Evolutionary conservation across 1,140 invertebrate genomes (phyloP), one percentile per base, ranked within the genome.

Genomic region (Diuraphis noxia): DNA sequence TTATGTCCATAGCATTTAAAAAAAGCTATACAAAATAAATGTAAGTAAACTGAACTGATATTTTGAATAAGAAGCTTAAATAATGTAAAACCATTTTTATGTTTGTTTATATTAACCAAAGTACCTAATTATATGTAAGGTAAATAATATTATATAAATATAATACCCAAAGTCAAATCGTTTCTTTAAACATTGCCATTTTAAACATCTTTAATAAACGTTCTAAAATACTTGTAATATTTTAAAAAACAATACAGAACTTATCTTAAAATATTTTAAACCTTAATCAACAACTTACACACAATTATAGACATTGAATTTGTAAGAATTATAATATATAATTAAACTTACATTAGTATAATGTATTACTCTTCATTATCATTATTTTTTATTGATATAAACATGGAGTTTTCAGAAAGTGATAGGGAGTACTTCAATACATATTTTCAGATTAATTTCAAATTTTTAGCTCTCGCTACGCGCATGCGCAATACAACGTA

Each of bases 41-140:
- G 21, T 36, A 52, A 52, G 30, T 34, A 52, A 52, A 38, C 36
- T 38, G 34, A 52, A 38, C 36, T 38, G 34, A 36, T 13, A 36
- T 52, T 87, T 87, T 40, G 46, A 46, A 6, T 52, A 87, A 87
- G 46, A 52, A 87, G 46, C 85, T 87, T 52, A 87, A 49, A 25
- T 43, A 43, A 43, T 84, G n/a, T 19, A 7, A 43, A n/a, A 84
- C 13, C 21, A 84, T 46, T 17, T 46, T 43, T 8, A 43, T n/a
- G 13, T 43, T 43, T 43, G 4, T 34, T 84, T 84, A 84, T 43
- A 46, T 46, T 34, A 43, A 43, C 40, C 25, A 41, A 43, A 84
- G 30, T 84, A n/a, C n/a, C n/a, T n/a, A n/a, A 38, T 82, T 82
- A 82, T 82, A 38, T 72, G 30, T 19, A 72, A 72, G n/a, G 1